Evolutionary conservation across 2,113 vertebrate genomes (phyloP), one percentile per base, ranked within the genome.

Genomic region (Electrona antarctica): DNA sequence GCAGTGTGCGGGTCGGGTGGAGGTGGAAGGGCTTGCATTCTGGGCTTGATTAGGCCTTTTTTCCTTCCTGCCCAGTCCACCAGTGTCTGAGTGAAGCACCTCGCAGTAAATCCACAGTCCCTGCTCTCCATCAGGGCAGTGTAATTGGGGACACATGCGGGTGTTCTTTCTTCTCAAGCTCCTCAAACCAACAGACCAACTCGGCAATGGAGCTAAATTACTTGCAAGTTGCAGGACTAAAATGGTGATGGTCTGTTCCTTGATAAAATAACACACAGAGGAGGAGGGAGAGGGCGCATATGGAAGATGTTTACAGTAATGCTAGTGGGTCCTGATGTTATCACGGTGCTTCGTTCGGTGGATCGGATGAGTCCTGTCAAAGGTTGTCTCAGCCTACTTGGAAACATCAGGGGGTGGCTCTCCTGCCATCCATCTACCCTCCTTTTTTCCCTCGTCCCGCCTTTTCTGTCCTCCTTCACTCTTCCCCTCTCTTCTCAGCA

Each of bases 81-180:
- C 78, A 73, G 76, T 77, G 66, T 13, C 84, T 41, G 79, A 87
- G 85, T 69, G 80, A 73, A 87, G 78, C 81, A 75, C 76, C 77
- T 76, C 64, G n/a, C 64, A 70, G 76, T 78, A 88, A 85, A 89
- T 85, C 71, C 77, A 77, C 67, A 76, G 77, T 60, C 71, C 75
- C 86, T 77, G 80, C 62, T 88, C 80, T 88, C 87, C 85, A 85
- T 86, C 84, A 80, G 55, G 0, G 14, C 45, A 7, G 28, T 71
- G 80, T 93, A 93, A 93, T 91, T 89, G 83, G 88, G 91, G 91
- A 93, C 92, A 93, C 78, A 90, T 93, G 92, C 78, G 72, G 70
- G 13, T 8, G 45, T 7, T 29, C 46, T 21, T 65, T 66, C 61
- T 67, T 73, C 71, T 76, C 48, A 41, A 41, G 3, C 59, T 85